phyloP scores from a whole-genome alignment of 2,888 invertebrate genomes.

The Ganaspis brasiliensis region DNA sequence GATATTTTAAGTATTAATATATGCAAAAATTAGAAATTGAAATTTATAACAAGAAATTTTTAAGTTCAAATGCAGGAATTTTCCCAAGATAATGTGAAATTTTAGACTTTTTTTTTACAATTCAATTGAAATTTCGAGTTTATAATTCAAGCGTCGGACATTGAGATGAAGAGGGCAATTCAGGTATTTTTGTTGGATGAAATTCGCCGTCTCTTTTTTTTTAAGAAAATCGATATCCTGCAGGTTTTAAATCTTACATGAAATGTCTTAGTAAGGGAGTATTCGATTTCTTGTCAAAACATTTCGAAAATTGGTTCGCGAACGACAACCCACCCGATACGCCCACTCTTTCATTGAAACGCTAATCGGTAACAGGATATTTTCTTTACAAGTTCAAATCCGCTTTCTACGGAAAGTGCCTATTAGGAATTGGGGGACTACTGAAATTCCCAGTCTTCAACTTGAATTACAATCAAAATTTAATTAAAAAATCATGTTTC shows the following conservation, averaged over 20 bases:
- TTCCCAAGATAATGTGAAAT: not conserved
- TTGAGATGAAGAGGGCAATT: not conserved
- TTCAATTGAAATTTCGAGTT: not conserved
- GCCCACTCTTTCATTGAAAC: conserved; percentile 61
- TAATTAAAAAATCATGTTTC: not conserved
- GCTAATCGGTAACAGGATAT: conserved; percentile 78
- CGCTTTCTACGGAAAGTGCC: conserved; percentile 40
- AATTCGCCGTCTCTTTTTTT: conserved; percentile 41
- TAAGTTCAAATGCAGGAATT: not conserved
- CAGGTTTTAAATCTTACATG: conserved; percentile 5
- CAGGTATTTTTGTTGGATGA: conserved; percentile 6
- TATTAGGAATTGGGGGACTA: conserved; percentile 5
- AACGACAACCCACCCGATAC: conserved; percentile 35
- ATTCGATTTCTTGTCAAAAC: conserved; percentile 76
- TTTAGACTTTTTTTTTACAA: not conserved
- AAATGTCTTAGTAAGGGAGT: conserved; percentile 49
- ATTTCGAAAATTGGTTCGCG: conserved; percentile 64
- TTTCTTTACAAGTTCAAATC: conserved; percentile 67
- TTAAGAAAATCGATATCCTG: conserved; percentile 21
- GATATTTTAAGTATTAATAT: too few species aligned
- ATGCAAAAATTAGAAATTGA: too few species aligned
- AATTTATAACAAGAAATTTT: too few species aligned
- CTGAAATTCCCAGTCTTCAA: not conserved
- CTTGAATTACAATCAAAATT: not conserved
- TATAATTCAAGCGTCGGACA: not conserved